Base-by-base conservation (phyloP, 2,113 vertebrate species). In the Mungos mungo region DNA sequence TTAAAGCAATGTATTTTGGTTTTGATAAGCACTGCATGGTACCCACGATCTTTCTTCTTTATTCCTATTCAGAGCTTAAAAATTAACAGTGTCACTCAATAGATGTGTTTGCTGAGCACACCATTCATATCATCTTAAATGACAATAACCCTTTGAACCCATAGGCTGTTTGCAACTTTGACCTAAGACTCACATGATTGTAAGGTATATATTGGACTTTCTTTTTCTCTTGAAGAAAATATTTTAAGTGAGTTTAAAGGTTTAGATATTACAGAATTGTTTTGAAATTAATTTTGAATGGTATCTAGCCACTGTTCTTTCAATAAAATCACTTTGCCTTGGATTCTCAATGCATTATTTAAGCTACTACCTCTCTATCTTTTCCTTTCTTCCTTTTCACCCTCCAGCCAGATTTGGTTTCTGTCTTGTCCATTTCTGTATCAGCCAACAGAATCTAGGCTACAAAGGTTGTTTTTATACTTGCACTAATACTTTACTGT, bases 321-420 rank as follows among this genome's bases (percentile, higher is more conserved):
- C 11, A 81, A 45, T 86, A 92, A 95, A 95, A 63, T 81, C 12
- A 3, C 90, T 95, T 95, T 77, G 19, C 57, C 21, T 96, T n/a
- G 19, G 31, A 19, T 47, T 47, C 2, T 14, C 63, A 45, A 54
- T 87, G 12, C 2, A 31, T 77, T 94, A 66, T 50, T 50, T 68
- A 41, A 69, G 27, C 31, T 57, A 38, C 4, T 81, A 0, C 8
- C 72, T 81, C 0, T 92, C 45, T 74, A 79, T 85, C 8, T 91
- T 3, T n/a, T 77, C 6, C 27, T 96, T 76, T 93, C 12, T 89
- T 21, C 72, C 68, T 1, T 0, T 0, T 5, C 69, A 65, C 13
- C n/a, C 33, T 45, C 69, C 25, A 82, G 12, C 50, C 13, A 93
- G n/a, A 92, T 93, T 93, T 96, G 74, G 38, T 65, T 74, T 80